phyloP scores from a whole-genome alignment of 2,797 vertebrate species.

The Echiichthys vipera region DNA sequence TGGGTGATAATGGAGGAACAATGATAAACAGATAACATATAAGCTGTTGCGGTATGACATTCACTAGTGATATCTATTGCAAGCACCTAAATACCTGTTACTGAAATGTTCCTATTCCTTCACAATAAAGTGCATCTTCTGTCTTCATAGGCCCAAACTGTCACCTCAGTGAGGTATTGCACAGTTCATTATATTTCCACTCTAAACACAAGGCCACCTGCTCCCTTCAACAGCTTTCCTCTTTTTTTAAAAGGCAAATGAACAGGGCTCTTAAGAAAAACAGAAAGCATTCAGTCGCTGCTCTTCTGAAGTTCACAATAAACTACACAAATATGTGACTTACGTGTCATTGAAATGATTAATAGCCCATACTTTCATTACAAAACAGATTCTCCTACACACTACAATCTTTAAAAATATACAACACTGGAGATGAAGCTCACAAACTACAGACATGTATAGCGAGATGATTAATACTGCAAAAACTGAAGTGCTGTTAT shows the following conservation, averaged over 20 bases:
- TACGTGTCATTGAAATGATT: slow-evolving; percentile 43
- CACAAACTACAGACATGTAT: slow-evolving; percentile 64
- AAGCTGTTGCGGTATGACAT: slow-evolving; percentile 64
- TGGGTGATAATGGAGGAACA: slow-evolving; percentile 55
- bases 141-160: slow-evolving; percentile 40
- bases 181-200: slow-evolving; percentile 46
- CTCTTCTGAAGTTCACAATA: slow-evolving; percentile 44
- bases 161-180: slow-evolving; percentile 55
- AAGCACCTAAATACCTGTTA: slow-evolving; percentile 58
- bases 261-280: slow-evolving; percentile 49
- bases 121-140: slow-evolving; percentile 77
- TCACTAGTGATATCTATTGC: slow-evolving; percentile 70
- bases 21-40: slow-evolving; percentile 50
- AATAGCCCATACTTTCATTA: slow-evolving; percentile 24
- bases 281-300: slow-evolving; percentile 23
- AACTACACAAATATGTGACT: slow-evolving; percentile 53
- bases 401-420: slow-evolving; percentile 56
- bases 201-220: slow-evolving; percentile 51
- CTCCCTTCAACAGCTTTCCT: slow-evolving; percentile 34
- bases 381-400: slow-evolving; percentile 48
- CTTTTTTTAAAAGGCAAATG: slow-evolving; percentile 50
- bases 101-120: slow-evolving; percentile 47
- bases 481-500: slow-evolving; percentile 46
- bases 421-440: slow-evolving; percentile 51
- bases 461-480: slow-evolving; percentile 54